phyloP scores from a whole-genome alignment of 1,140 invertebrate genomes.

The Chironomus striatipennis region DNA sequence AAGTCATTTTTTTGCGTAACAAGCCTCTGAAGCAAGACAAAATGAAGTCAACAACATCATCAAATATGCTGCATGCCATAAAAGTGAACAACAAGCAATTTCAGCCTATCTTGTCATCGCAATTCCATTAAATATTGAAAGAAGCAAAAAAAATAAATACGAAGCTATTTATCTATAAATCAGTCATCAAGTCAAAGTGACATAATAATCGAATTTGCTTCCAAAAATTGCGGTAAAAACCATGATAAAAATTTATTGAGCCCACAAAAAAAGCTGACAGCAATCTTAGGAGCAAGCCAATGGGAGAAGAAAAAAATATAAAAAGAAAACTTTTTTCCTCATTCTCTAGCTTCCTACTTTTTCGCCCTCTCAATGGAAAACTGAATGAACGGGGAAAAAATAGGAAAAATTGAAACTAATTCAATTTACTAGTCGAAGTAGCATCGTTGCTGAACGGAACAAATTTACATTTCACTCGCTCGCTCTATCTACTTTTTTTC shows the following conservation, averaged over 20 bases:
- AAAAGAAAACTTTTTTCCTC: neutral
- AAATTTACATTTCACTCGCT: slow-evolving; percentile 8
- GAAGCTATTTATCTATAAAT: too few relatives aligned
- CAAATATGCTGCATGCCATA: too few relatives aligned
- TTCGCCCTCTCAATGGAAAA: neutral
- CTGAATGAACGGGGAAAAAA: neutral
- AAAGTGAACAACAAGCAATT: too few relatives aligned
- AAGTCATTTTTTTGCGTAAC: too few relatives aligned
- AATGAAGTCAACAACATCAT: too few relatives aligned
- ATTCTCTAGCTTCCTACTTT: neutral
- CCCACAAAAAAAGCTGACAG: slow-evolving; percentile 10
- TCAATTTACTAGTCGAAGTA: slow-evolving; percentile 19
- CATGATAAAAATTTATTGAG: slow-evolving; percentile 19
- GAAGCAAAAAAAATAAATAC: too few relatives aligned
- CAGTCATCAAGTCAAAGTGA: too few relatives aligned
- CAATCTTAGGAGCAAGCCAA: neutral
- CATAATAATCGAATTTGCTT: too few relatives aligned
- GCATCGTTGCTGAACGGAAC: neutral
- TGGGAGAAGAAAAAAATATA: neutral
- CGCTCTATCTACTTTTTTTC: neutral
- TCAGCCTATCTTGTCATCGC: too few relatives aligned
- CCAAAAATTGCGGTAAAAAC: neutral
- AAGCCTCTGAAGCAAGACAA: too few relatives aligned
- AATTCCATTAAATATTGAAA: too few relatives aligned
- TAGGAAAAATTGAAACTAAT: slow-evolving; percentile 15